phyloP scores from a whole-genome alignment of 2,797 vertebrate species.

The Bufotes viridis region DNA sequence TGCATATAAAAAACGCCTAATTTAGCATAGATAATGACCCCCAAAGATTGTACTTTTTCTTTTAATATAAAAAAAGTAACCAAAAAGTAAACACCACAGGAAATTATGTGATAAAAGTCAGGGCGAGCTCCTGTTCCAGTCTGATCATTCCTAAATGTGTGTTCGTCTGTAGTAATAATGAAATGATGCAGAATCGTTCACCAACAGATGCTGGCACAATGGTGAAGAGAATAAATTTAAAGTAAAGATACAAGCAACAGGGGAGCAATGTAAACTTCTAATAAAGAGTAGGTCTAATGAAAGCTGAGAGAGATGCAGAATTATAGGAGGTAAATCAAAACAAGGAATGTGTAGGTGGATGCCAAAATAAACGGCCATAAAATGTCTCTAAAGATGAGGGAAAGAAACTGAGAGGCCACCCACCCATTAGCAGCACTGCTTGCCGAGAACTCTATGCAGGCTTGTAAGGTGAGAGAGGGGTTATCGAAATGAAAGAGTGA shows the following conservation, averaged over 20 bases:
- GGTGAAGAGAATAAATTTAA: slow-evolving; percentile 51
- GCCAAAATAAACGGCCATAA: slow-evolving; percentile 57
- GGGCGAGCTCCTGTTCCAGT: neutral
- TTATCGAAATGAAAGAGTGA: neutral
- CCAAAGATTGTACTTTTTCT: too few species aligned
- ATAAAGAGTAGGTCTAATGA: slow-evolving; percentile 60
- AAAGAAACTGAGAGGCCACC: slow-evolving; percentile 14
- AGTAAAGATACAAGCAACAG: slow-evolving; percentile 55
- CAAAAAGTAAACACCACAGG: too few species aligned
- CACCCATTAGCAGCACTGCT: slow-evolving; percentile 35
- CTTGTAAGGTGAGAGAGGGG: neutral
- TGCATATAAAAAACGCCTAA: too few species aligned
- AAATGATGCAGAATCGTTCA: slow-evolving; percentile 29
- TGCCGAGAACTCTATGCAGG: neutral
- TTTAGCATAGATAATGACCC: too few species aligned
- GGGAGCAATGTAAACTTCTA: slow-evolving; percentile 53
- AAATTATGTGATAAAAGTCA: neutral
- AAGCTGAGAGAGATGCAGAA: slow-evolving; percentile 48
- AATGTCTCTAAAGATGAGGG: slow-evolving; percentile 38
- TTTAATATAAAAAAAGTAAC: too few species aligned
- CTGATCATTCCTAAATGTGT: neutral
- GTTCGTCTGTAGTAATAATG: slow-evolving; percentile 16
- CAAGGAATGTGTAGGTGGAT: slow-evolving; percentile 39
- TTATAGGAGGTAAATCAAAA: slow-evolving; percentile 55
- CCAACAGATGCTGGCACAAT: slow-evolving; percentile 55